Evolutionary conservation across 2,797 vertebrate genomes (phyloP).

Genomic region (Triplophysa bombifrons): DNA sequence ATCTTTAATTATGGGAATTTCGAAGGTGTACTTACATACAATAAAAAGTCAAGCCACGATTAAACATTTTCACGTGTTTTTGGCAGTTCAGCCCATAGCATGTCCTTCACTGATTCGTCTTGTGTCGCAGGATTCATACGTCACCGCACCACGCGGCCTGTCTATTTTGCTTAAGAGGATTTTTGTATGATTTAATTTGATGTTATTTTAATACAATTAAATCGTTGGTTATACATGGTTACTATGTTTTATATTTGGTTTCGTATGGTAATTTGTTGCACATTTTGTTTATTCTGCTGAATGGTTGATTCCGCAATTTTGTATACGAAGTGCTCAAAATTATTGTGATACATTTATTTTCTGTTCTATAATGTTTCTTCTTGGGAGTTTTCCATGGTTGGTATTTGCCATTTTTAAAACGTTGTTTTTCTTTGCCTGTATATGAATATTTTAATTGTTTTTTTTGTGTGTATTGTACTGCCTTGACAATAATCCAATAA

Average conservation of each 20-base stretch:
- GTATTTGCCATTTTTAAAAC: background rate
- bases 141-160: background rate
- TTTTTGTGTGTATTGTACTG: background rate
- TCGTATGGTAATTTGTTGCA: too few relatives aligned
- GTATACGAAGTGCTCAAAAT: background rate
- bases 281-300: too few relatives aligned
- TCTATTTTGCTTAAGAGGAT: too few relatives aligned
- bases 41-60: background rate
- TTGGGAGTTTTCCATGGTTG: background rate
- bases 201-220: too few relatives aligned
- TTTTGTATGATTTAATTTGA: too few relatives aligned
- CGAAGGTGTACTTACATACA: constrained; percentile 1
- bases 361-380: background rate
- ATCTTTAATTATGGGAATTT: background rate
- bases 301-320: too few relatives aligned
- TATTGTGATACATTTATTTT: background rate
- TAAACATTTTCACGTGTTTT: constrained; percentile 2
- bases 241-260: too few relatives aligned
- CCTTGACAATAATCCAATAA: background rate
- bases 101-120: background rate
- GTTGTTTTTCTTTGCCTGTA: background rate
- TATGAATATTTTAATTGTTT: background rate
- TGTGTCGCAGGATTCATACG: constrained; percentile 29
- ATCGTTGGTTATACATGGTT: too few relatives aligned
- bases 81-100: background rate